Evolutionary conservation across 2,888 invertebrate genomes (phyloP), one percentile per base, ranked within the genome.

Genomic region (Sminthurinus aureus): DNA sequence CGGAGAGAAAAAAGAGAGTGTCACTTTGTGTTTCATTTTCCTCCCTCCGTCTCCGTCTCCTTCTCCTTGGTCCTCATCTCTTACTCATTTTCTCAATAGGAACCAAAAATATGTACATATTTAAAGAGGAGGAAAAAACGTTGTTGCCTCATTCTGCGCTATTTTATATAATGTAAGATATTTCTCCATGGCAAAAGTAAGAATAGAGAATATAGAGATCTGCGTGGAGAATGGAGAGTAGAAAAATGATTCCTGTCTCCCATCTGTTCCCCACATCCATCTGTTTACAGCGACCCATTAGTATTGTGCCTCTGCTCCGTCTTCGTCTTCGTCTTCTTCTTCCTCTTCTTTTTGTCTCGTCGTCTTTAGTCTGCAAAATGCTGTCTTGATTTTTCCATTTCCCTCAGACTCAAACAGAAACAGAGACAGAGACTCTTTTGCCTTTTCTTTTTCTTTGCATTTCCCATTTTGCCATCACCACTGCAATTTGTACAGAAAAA

Each of bases 211-310:
- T 38, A n/a, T 15, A n/a, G 22, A 20, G 8, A 69, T 69, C 9
- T n/a, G 69, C 11, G 73, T 73, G 24, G 24, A 73, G 22, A 15
- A 73, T 73, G 22, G 24, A n/a, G 52, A n/a, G 75, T 79, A 86
- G 83, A 85, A 85, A 86, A 86, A 86, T 86, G 84, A 86, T 79
- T 82, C 81, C 85, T 85, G 85, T 85, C 85, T 86, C 79, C 76
- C 86, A 86, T 84, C 86, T 85, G 85, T 82, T 86, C 82, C 79
- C 81, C 83, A 81, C 84, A 86, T 85, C 83, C 86, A 84, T 85
- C 84, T 86, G 85, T 81, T 82, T 81, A 84, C 82, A 75, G 22
- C 58, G 81, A 79, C 78, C 86, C 86, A 86, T 86, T 86, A 86
- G 84, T 81, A 81, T 81, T 75, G 64, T 58, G 58, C 81, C 75